Conservation (phyloP, 1,140 invertebrate species). For the Orchesella cincta region DNA sequence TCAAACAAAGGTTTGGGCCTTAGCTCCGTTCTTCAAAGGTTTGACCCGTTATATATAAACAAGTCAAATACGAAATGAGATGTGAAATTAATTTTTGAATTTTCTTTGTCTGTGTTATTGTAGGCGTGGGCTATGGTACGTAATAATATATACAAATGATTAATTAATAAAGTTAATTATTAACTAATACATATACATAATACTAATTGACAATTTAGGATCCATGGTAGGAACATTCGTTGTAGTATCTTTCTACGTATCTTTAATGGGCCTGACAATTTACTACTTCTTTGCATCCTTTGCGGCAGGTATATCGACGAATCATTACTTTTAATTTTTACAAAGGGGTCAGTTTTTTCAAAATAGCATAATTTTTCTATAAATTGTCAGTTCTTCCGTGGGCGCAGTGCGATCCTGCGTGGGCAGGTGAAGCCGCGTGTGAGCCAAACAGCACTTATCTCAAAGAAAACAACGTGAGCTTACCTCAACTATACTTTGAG, state of each 20-base stretch:
- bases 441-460: constrained; percentile 13
- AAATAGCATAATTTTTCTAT: constrained; percentile 17
- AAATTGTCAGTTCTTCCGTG: background rate
- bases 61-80: too few relatives aligned
- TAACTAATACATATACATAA: too few relatives aligned
- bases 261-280: constrained; percentile 83
- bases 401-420: constrained; percentile 30
- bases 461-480: constrained; percentile 12
- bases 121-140: too few relatives aligned
- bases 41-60: too few relatives aligned
- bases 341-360: background rate
- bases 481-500: constrained; percentile 43
- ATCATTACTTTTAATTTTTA: background rate
- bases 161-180: too few relatives aligned
- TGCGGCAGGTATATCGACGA: constrained; percentile 54
- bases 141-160: too few relatives aligned
- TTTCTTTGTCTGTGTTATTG: too few relatives aligned
- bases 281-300: constrained; percentile 79
- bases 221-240: background rate
- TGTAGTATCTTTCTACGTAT: constrained; percentile 61
- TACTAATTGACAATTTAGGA: too few relatives aligned
- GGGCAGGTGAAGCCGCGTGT: constrained; percentile 32
- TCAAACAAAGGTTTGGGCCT: constrained; percentile 52
- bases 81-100: too few relatives aligned
- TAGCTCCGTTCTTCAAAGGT: constrained; percentile 67